Evolutionary conservation across 2,888 invertebrate genomes (phyloP).

Genomic region (Orthosia gothica): DNA sequence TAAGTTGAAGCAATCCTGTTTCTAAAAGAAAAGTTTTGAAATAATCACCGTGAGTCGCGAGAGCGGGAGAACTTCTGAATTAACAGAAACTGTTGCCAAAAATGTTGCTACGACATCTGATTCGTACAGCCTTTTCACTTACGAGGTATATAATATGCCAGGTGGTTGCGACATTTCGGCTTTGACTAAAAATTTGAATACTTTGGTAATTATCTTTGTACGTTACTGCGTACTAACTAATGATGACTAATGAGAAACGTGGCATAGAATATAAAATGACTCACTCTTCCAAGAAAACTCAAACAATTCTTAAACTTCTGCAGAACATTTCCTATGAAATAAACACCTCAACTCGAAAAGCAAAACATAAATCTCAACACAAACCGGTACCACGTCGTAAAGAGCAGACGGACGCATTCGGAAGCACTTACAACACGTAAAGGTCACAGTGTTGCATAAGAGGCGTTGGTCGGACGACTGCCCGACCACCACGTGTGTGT

Average conservation of each 20-base stretch:
- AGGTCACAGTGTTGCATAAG: slow-evolving; percentile 77
- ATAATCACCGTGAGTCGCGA: slow-evolving; percentile 69
- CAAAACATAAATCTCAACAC: slow-evolving; percentile 4
- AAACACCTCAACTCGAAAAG: neutral
- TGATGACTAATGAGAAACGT: neutral
- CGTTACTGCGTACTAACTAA: neutral
- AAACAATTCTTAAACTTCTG: neutral
- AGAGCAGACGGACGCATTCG: slow-evolving; percentile 38
- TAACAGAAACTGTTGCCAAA: slow-evolving; percentile 80
- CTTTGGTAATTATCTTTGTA: neutral
- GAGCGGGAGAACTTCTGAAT: slow-evolving; percentile 78
- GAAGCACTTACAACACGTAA: slow-evolving; percentile 59
- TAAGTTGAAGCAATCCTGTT: slow-evolving; percentile 65
- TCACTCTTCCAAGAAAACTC: neutral
- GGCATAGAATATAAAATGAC: neutral
- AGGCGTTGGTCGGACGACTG: slow-evolving; percentile 43
- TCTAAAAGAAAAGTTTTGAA: slow-evolving; percentile 73
- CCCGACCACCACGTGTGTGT: slow-evolving; percentile 72
- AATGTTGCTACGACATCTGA: slow-evolving; percentile 72
- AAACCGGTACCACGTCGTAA: slow-evolving; percentile 8
- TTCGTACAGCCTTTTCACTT: slow-evolving; percentile 60
- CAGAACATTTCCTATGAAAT: neutral
- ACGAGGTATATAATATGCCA: slow-evolving; percentile 29
- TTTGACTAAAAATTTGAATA: slow-evolving; percentile 19
- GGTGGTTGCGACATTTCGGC: slow-evolving; percentile 17